Conservation (phyloP, 2,888 invertebrate species). For the Strigamia transsilvanica region DNA sequence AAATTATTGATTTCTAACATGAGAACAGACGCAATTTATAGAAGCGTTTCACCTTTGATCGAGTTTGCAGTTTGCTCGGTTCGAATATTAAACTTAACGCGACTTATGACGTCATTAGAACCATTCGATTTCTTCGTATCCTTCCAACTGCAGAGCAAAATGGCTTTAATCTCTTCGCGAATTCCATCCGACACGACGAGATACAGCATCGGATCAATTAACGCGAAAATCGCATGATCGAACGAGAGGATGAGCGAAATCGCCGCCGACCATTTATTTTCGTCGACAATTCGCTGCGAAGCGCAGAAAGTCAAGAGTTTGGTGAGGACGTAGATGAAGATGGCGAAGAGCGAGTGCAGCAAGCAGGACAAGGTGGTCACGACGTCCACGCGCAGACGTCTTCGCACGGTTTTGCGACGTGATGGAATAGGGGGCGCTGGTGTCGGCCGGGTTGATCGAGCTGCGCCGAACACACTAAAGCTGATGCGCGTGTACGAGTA, state of each 20-base stretch:
- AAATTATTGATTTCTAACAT: too few relatives aligned
- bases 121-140: not conserved
- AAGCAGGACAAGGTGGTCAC: not conserved
- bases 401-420: not conserved
- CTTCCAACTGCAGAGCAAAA: not conserved
- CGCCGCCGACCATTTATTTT: not conserved
- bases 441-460: not conserved
- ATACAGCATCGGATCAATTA: not conserved
- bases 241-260: not conserved
- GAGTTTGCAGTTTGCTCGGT: not conserved
- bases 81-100: slow-evolving; percentile 9
- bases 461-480: not conserved
- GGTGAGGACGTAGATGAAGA: not conserved
- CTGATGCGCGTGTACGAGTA: slow-evolving; percentile 9
- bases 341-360: not conserved
- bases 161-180: not conserved
- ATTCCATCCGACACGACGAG: not conserved
- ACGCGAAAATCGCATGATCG: slow-evolving; percentile 2
- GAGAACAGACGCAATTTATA: not conserved
- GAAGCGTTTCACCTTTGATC: not conserved
- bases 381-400: not conserved
- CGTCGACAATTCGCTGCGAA: not conserved
- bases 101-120: slow-evolving; percentile 6
- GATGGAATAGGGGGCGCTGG: not conserved
- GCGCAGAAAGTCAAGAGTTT: not conserved